Evolutionary conservation across 2,888 invertebrate genomes (phyloP).

Genomic region (Cephus pulcher): DNA sequence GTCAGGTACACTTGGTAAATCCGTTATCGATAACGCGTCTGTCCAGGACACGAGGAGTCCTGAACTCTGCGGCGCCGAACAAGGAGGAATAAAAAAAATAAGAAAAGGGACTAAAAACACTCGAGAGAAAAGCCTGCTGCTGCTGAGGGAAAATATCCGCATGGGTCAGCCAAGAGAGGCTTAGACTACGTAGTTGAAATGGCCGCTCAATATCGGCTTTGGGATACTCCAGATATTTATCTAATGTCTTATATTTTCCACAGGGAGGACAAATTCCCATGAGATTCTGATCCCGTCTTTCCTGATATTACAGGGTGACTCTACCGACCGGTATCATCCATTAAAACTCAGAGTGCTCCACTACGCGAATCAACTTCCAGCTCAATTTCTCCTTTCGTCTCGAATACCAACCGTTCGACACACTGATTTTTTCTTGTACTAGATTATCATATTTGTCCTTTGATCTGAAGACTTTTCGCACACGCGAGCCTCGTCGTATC

Average conservation of each 20-base stretch:
- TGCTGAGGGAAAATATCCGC: slow-evolving; percentile 62
- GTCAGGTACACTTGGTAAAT: neutral
- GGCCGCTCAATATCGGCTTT: slow-evolving; percentile 65
- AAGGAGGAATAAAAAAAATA: neutral
- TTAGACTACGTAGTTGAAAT: slow-evolving; percentile 54
- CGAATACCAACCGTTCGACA: no score
- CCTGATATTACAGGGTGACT: slow-evolving; percentile 15
- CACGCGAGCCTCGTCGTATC: neutral
- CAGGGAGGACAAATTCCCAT: slow-evolving; percentile 40
- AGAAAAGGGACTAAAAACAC: neutral
- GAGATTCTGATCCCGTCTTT: slow-evolving; percentile 46
- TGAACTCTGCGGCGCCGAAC: neutral
- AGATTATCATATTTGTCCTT: neutral
- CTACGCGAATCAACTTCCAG: neutral
- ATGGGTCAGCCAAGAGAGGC: slow-evolving; percentile 65
- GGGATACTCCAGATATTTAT: slow-evolving; percentile 63
- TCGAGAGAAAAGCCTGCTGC: slow-evolving; percentile 26
- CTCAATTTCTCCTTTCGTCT: neutral
- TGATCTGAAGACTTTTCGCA: neutral
- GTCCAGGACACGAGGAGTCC: neutral
- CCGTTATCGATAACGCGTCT: neutral
- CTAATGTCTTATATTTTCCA: slow-evolving; percentile 63
- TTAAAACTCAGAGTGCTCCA: slow-evolving; percentile 8
- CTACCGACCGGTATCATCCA: neutral
- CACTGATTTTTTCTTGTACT: neutral